phyloP scores from a whole-genome alignment of 2,888 invertebrate genomes.

The Netelia melanura region DNA sequence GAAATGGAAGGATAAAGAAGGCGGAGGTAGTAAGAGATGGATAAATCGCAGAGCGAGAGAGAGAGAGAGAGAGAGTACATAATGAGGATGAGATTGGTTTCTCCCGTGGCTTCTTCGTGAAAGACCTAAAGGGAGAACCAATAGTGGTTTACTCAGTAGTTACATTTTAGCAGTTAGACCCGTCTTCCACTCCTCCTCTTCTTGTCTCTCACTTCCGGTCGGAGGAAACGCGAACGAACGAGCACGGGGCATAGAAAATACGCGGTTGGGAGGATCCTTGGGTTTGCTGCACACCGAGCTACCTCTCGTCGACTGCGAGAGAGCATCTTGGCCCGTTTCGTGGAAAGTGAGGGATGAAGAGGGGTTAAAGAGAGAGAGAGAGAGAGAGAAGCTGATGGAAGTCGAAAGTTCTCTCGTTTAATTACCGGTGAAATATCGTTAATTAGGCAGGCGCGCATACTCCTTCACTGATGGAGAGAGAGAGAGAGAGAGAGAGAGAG shows the following conservation, averaged over 20 bases:
- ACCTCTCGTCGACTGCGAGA: slow-evolving; percentile 46
- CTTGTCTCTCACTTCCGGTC: slow-evolving; percentile 49
- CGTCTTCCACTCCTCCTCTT: slow-evolving; percentile 7
- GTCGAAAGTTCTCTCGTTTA: slow-evolving; percentile 81
- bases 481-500: not conserved
- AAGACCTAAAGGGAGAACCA: slow-evolving; percentile 76
- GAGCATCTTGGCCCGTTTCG: slow-evolving; percentile 51
- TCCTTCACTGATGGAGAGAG: slow-evolving; percentile 50
- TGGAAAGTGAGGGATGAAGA: slow-evolving; percentile 20
- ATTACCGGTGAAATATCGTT: slow-evolving; percentile 84
- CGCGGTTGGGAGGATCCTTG: slow-evolving; percentile 71
- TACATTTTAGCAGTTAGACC: slow-evolving; percentile 65
- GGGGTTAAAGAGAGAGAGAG: slow-evolving; percentile 7
- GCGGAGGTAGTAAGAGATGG: slow-evolving; percentile 3
- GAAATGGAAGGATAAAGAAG: slow-evolving; percentile 3
- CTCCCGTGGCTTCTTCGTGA: slow-evolving; percentile 65
- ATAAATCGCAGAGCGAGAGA: slow-evolving; percentile 43
- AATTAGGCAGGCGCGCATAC: slow-evolving; percentile 79
- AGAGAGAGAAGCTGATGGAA: slow-evolving; percentile 7
- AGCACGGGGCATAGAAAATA: slow-evolving; percentile 81
- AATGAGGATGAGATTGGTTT: slow-evolving; percentile 70
- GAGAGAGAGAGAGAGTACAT: slow-evolving; percentile 14
- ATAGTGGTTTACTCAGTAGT: slow-evolving; percentile 77
- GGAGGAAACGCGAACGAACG: slow-evolving; percentile 61
- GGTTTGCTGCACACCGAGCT: slow-evolving; percentile 48